A percentile compares a stretch with the other conserved stretches of the same genome.
Evolutionary conservation across 2,113 vertebrate species (phyloP).

Genomic region (Trematocara macrostoma): DNA sequence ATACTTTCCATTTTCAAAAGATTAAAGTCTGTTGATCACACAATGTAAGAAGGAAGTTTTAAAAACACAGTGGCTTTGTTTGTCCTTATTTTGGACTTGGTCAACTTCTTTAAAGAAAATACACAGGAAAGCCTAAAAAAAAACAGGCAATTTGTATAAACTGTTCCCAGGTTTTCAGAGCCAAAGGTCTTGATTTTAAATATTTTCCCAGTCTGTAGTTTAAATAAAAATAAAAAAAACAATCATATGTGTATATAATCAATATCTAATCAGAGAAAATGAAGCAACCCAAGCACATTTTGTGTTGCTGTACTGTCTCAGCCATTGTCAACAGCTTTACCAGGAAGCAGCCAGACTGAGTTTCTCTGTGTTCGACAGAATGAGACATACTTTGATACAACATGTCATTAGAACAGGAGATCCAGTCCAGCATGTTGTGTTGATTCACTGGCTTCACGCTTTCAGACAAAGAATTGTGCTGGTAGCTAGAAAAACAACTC

Average conservation of each 20-base stretch:
- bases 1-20: not conserved
- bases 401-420: not conserved
- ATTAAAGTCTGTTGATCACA: not conserved
- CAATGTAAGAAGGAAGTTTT: not conserved
- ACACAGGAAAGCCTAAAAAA: accelerated
- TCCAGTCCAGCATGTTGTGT: not conserved
- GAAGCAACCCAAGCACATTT: not conserved
- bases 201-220: not conserved
- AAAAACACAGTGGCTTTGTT: not conserved
- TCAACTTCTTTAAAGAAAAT: not conserved
- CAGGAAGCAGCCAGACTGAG: not conserved
- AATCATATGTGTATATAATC: not conserved
- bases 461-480: slow-evolving; percentile 60
- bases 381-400: not conserved
- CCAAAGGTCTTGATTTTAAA: not conserved
- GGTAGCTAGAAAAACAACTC: slow-evolving; percentile 62
- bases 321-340: not conserved
- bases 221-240: accelerated
- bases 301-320: not conserved
- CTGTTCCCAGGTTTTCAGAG: accelerated
- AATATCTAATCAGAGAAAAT: not conserved
- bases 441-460: slow-evolving; percentile 11
- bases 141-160: not conserved
- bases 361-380: not conserved
- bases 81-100: not conserved